Conservation (phyloP, 2,113 vertebrate species). For the Pachyramphus minor region DNA sequence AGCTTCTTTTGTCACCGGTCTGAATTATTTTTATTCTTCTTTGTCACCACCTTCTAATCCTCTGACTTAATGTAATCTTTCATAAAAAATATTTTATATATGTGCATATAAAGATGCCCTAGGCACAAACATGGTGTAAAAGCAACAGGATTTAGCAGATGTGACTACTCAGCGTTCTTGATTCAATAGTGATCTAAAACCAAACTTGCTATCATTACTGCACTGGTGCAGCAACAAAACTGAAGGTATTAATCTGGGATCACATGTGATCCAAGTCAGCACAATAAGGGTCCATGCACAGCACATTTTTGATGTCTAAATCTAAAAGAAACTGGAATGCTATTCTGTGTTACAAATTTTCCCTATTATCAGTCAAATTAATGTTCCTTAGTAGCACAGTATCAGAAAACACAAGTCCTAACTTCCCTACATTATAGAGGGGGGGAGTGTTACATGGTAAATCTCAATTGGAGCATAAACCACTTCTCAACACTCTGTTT, state of each 20-base stretch:
- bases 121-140: background rate
- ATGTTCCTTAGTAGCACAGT: background rate
- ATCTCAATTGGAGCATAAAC: background rate
- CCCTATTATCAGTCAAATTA: background rate
- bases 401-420: background rate
- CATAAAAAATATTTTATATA: background rate
- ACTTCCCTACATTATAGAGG: background rate
- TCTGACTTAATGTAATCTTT: background rate
- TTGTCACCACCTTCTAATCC: background rate
- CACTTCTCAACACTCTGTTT: rapidly evolving
- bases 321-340: background rate
- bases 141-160: background rate
- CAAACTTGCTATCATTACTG: background rate
- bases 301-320: background rate
- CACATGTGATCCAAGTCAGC: background rate
- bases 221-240: background rate
- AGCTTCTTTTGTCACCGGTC: background rate
- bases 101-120: background rate
- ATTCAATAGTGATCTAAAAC: background rate
- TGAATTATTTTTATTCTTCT: background rate
- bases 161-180: background rate
- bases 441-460: background rate
- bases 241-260: background rate
- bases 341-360: background rate
- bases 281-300: background rate